These are phyloP conservation scores for Gila orcuttii DNA, from an alignment of 2,113 vertebrate genomes.

Conservation along the genomic window DNA sequence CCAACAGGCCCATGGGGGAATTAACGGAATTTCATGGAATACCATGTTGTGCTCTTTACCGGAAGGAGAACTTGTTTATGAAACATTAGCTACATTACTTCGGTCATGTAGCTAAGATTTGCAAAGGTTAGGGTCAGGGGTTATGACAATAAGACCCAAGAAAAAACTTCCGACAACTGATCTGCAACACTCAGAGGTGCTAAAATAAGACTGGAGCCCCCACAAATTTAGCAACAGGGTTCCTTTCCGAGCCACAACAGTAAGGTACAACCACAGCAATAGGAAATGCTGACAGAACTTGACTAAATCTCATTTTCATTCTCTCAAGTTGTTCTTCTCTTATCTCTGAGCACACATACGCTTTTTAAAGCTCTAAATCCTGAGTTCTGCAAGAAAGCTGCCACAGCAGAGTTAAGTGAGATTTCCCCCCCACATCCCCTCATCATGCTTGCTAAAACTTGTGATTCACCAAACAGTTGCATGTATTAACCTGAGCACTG, in stretches of 20 bases:
- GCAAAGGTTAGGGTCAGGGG: constrained; percentile 4
- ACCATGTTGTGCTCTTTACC: no score
- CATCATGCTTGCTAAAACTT: not conserved
- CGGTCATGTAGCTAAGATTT: not conserved
- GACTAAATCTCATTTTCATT: not conserved
- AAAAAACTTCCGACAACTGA: constrained; percentile 63
- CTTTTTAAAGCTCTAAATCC: constrained; percentile 4
- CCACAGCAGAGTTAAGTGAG: not conserved
- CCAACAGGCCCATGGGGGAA: not conserved
- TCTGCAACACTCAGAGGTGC: constrained; percentile 54
- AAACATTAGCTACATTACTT: no score
- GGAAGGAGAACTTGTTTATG: no score
- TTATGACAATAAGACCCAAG: constrained; percentile 41
- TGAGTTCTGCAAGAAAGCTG: constrained; percentile 1
- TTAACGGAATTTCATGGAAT: no score
- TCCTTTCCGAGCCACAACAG: constrained; percentile 60
- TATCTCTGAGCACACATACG: not conserved
- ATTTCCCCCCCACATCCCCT: not conserved
- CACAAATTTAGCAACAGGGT: constrained; percentile 65
- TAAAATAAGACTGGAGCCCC: constrained; percentile 59
- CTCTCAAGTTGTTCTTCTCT: not conserved
- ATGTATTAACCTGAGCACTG: not conserved
- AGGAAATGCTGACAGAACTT: constrained; percentile 32
- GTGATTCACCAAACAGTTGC: constrained; percentile 2
- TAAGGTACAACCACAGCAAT: constrained; percentile 5